Base-by-base conservation (phyloP, 2,888 invertebrate species). In the Glyphotaelius pellucidus region DNA sequence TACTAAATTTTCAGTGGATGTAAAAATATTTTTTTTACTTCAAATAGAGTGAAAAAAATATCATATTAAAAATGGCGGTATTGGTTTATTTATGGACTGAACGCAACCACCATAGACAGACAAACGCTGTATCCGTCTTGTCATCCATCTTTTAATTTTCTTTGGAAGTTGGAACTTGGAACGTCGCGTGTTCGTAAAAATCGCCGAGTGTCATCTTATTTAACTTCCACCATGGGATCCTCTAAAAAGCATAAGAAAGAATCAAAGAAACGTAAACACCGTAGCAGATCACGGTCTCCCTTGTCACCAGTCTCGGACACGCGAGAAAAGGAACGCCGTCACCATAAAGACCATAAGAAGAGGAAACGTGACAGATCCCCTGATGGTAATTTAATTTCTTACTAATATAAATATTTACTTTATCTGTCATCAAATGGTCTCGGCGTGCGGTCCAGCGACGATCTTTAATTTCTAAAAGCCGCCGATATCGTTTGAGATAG, bases 161-260 rank as follows among this genome's bases (percentile, higher is more conserved):
- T n/a, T n/a, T 67, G 25, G 25, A 67, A 67, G n/a, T 67, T 25
- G 9, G 25, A 67, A 42, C 42, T 42, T 12, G 42, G 5, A 38
- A 11, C 67, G 25, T 67, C 67, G 67, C 67, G 67, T 67, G 67
- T 67, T 67, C 67, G n/a, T 67, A 67, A 42, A 42, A 42, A 42
- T 42, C 42, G 67, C 67, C n/a, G 25, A 67, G 5, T 67, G 67
- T 67, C 67, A 67, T 67, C 9, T 9, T 25, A 19, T 1, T 25
- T 67, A 25, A 38, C 38, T 38, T 35, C 38, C 35, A 32, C 38
- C 30, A 93, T 93, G 92, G 92, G 92, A 15, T 93, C 92, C 3
- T 97, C 97, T 35, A 97, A 97, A 95, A 97, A 97, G 94, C 97
- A 97, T 94, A 97, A 97, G 94, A 97, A 97, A 94, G 97, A 97